Percentiles rank a stretch among this genome's conserved stretches.
These are phyloP conservation scores for Halictus quadricinctus DNA, from an alignment of 2,888 invertebrate genomes.

Conservation along the genomic window DNA sequence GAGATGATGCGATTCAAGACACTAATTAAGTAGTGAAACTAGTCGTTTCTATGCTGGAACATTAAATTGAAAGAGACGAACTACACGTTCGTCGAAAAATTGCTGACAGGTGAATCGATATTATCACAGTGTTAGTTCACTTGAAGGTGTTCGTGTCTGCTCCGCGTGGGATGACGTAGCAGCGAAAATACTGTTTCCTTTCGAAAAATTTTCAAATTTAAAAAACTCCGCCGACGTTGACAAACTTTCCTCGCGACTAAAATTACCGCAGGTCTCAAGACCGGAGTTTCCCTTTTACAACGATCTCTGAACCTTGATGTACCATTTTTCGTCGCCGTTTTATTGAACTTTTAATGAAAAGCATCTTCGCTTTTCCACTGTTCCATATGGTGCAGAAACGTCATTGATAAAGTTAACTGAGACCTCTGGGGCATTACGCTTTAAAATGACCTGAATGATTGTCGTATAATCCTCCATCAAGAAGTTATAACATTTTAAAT, in stretches of 20 bases:
- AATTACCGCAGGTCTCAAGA: neutral
- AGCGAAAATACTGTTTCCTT: too few relatives aligned
- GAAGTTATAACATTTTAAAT: too few relatives aligned
- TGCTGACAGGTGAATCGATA: neutral
- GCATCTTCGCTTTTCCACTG: too few relatives aligned
- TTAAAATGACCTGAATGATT: too few relatives aligned
- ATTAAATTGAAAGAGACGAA: neutral
- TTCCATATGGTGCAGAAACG: too few relatives aligned
- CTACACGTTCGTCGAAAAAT: neutral
- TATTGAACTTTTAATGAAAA: neutral
- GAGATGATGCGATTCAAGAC: neutral
- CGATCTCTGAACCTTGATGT: too few relatives aligned
- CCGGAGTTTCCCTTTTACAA: too few relatives aligned
- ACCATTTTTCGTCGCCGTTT: neutral
- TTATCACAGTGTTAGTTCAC: neutral
- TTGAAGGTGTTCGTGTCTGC: neutral
- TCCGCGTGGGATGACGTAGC: too few relatives aligned
- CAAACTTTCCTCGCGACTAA: neutral
- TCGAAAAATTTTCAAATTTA: neutral
- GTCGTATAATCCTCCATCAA: too few relatives aligned
- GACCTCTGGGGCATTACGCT: too few relatives aligned
- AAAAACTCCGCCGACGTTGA: neutral
- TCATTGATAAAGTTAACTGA: too few relatives aligned
- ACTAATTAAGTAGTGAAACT: neutral
- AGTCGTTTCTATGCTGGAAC: neutral